Base-by-base conservation (phyloP, 2,888 invertebrate species). In the Platerodrilus igneus region DNA sequence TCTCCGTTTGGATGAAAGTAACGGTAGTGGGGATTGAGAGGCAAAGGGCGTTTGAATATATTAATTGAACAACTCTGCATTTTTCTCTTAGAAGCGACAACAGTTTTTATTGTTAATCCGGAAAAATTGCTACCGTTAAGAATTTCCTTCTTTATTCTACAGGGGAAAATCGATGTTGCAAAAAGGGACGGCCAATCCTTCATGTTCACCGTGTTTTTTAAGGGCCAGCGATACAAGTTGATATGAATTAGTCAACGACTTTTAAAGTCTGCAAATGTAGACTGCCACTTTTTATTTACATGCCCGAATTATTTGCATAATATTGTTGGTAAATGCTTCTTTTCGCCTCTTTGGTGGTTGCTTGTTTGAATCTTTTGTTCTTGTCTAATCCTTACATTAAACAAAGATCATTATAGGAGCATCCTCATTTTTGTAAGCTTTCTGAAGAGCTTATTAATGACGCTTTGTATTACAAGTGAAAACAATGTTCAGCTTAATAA, bases 1-100 rank as follows among this genome's bases (percentile, higher is more conserved):
- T 62, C 56, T 53, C 66, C 60, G 62, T 63, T 60, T 50, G 52
- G 43, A 30, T 51, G 45, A 50, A 49, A 42, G 48, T 46, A 51
- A 54, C 40, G 53, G 48, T 50, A 53, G 55, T 47, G 55, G 51
- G n/a, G n/a, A n/a, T n/a, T n/a, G n/a, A n/a, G n/a, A n/a, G 52
- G 55, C 41, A 45, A 38, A 44, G 46, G 40, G 43, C 55, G 59
- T 58, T 58, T 61, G 64, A 66, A 65, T 64, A 64, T 63, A 66
- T 66, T 66, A 66, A 67, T 67, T 66, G 67, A 67, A 66, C 65
- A 60, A 63, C 63, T 63, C 63, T 63, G 62, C 63, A 63, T 67
- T 65, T 64, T 64, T 66, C 64, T 63, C 56, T 58, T 53, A 55
- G 59, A 40, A 51, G 60, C 62, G 63, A 64, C 63, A 62, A 60